Conservation (phyloP, 2,888 invertebrate species). For the Eilema depressum region DNA sequence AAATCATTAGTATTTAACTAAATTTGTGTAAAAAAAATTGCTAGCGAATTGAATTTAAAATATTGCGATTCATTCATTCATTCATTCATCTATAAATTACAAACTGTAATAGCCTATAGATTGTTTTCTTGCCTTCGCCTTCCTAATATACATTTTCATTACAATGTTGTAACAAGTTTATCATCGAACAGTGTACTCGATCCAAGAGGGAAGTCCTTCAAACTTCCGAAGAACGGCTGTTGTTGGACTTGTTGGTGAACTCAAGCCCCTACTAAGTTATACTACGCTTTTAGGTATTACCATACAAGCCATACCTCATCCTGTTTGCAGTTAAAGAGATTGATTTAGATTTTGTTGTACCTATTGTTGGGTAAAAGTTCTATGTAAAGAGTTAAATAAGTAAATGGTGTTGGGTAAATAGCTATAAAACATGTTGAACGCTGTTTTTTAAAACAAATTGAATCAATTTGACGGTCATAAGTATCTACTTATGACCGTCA, state of each 20-base stretch:
- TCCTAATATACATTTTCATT: constrained; percentile 25
- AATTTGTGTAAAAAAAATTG: too few species aligned
- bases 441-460: too few species aligned
- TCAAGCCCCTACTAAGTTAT: constrained; percentile 18
- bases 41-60: too few species aligned
- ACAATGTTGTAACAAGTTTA: constrained; percentile 31
- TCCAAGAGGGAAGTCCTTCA: constrained; percentile 55
- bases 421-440: too few species aligned
- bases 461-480: too few species aligned
- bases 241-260: constrained; percentile 16
- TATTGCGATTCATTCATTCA: too few species aligned
- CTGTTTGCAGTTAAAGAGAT: background rate
- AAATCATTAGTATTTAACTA: background rate
- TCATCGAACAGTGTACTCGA: constrained; percentile 17
- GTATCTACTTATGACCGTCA: too few species aligned
- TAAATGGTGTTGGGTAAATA: background rate
- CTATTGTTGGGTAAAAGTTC: background rate
- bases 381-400: background rate
- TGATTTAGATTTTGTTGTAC: background rate
- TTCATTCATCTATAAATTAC: background rate
- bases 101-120: background rate
- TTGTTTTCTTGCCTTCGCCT: background rate
- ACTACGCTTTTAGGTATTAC: constrained; percentile 18
- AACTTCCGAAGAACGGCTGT: constrained; percentile 41
- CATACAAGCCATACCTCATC: background rate